These are phyloP conservation scores for Rhinopithecus roxellana DNA, from an alignment of 2,113 vertebrate species.

Conservation along the genomic window DNA sequence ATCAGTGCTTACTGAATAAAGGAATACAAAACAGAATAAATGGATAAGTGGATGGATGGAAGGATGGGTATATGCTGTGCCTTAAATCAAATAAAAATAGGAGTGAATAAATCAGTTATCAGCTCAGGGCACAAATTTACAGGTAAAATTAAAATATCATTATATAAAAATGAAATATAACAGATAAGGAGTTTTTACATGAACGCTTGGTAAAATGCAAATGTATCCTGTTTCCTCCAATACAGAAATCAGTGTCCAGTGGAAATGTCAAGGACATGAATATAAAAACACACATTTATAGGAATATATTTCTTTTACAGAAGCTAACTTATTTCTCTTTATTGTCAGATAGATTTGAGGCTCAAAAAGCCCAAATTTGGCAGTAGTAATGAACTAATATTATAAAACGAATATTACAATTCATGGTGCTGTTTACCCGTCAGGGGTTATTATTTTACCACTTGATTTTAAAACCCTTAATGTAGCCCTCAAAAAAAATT, in stretches of 20 bases:
- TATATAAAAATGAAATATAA: not conserved
- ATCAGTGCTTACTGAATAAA: not conserved
- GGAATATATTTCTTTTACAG: not conserved
- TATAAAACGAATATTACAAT: not conserved
- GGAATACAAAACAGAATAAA: not conserved
- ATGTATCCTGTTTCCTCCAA: not conserved
- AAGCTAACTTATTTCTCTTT: not conserved
- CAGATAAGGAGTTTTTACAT: not conserved
- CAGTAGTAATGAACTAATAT: not conserved
- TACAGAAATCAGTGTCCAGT: not conserved
- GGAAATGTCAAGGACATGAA: not conserved
- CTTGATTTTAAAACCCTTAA: conserved; percentile 35
- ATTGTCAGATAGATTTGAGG: not conserved
- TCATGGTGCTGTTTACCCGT: not conserved
- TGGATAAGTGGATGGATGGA: not conserved
- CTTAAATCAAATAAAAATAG: not conserved
- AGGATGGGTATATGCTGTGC: not conserved
- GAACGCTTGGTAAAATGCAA: not conserved
- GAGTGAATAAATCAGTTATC: not conserved
- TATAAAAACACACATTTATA: not conserved
- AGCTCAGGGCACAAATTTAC: not conserved
- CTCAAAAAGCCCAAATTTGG: not conserved
- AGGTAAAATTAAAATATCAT: conserved; percentile 5
- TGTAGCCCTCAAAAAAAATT: not conserved
- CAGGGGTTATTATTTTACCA: not conserved